These are phyloP conservation scores for Astropecten irregularis DNA, from an alignment of 53 echinoderm and acorn worm species.

Conservation along the genomic window DNA sequence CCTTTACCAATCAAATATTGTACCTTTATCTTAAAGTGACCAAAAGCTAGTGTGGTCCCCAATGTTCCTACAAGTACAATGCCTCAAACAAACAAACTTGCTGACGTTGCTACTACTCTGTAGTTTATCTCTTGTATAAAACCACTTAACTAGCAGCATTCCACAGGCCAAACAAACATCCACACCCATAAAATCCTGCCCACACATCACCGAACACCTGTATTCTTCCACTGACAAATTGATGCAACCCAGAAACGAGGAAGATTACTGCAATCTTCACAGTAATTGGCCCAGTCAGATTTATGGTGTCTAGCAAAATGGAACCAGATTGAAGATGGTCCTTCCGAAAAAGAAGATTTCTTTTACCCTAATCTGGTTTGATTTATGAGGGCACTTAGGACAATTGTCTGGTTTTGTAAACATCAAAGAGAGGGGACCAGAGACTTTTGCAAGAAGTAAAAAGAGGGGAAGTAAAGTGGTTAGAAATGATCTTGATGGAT, in stretches of 20 bases:
- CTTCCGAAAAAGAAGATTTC: not conserved
- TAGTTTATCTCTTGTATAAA: not conserved
- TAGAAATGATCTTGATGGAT: too few relatives aligned
- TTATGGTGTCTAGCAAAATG: slow-evolving; percentile 40
- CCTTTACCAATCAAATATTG: too few relatives aligned
- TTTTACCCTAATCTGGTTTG: too few relatives aligned
- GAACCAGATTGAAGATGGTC: slow-evolving; percentile 32
- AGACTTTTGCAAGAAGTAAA: too few relatives aligned
- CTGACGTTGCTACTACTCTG: slow-evolving; percentile 16
- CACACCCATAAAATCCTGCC: not conserved
- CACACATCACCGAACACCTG: slow-evolving; percentile 18
- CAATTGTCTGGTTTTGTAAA: not conserved
- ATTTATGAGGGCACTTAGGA: not conserved
- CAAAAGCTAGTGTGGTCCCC: too few relatives aligned
- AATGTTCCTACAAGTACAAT: too few relatives aligned
- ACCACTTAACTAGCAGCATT: not conserved
- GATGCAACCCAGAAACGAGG: slow-evolving; percentile 8
- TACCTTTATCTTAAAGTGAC: too few relatives aligned
- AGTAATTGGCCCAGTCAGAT: slow-evolving; percentile 22
- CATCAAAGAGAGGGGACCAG: too few relatives aligned
- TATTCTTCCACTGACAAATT: slow-evolving; percentile 37
- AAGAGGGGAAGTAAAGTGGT: too few relatives aligned
- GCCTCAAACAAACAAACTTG: too few relatives aligned
- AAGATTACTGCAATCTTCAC: not conserved
- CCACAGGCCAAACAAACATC: not conserved